Evolutionary conservation across 2,113 vertebrate species (phyloP).

Genomic region (Verasper variegatus): DNA sequence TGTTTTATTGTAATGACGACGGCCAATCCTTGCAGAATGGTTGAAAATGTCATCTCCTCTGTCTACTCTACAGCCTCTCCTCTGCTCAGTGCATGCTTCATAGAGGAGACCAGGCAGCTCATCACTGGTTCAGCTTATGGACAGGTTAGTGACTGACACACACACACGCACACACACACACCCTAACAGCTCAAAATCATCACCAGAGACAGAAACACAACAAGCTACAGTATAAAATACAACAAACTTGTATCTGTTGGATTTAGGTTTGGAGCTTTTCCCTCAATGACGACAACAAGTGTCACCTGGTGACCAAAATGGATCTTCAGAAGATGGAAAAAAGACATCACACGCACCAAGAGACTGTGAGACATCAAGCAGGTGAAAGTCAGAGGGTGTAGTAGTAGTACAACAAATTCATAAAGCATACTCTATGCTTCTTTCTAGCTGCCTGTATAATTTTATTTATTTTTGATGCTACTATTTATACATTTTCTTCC

Average conservation of each 20-base stretch:
- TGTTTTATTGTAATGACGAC: no score
- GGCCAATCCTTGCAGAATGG: neutral
- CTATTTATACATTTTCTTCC: constrained; percentile 10
- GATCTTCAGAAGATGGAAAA: constrained; percentile 83
- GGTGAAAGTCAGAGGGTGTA: constrained; percentile 28
- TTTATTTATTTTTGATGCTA: neutral
- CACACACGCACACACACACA: neutral
- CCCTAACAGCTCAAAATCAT: neutral
- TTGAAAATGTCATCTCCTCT: neutral
- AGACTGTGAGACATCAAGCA: constrained; percentile 29
- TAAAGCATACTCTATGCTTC: neutral
- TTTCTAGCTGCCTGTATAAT: neutral
- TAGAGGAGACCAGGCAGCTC: constrained; percentile 81
- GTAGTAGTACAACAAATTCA: neutral
- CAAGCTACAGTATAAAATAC: neutral
- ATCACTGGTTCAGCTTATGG: constrained; percentile 86
- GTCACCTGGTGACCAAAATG: constrained; percentile 79
- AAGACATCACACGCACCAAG: constrained; percentile 68
- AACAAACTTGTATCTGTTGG: constrained; percentile 23
- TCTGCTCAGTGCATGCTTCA: constrained; percentile 83
- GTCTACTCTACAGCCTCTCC: constrained; percentile 79
- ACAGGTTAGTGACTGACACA: constrained; percentile 79
- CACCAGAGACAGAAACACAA: neutral
- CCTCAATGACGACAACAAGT: constrained; percentile 79
- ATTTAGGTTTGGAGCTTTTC: constrained; percentile 90